These are phyloP conservation scores for Etheostoma cragini DNA, from an alignment of 2,113 vertebrate species.

Conservation along the genomic window DNA sequence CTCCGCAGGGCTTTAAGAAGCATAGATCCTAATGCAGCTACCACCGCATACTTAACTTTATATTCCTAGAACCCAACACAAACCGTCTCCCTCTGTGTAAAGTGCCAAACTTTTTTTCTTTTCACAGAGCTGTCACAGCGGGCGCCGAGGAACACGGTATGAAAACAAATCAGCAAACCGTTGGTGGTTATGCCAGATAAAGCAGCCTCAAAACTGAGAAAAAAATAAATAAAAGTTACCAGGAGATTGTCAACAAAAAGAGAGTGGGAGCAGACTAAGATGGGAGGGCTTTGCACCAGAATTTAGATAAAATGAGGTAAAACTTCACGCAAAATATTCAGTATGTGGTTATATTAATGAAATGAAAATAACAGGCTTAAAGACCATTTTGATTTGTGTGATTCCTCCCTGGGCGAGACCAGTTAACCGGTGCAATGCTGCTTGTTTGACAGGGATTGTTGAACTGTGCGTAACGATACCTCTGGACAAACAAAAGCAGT, in stretches of 20 bases:
- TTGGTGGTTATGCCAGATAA: conserved; percentile 39
- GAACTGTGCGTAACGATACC: conserved; percentile 40
- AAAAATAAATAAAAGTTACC: conserved; percentile 8
- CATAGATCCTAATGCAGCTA: conserved; percentile 26
- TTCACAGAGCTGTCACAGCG: conserved; percentile 48
- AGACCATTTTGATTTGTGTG: conserved; percentile 30
- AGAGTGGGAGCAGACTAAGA: conserved; percentile 22
- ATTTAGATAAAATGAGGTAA: conserved; percentile 18
- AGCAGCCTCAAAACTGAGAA: conserved; percentile 12
- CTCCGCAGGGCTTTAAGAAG: conserved; percentile 1
- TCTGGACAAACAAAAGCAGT: no score
- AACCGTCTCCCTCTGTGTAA: conserved; percentile 21
- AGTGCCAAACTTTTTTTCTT: conserved; percentile 28
- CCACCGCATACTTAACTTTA: conserved; percentile 30
- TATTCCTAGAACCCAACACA: conserved; percentile 42
- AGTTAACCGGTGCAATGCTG: conserved; percentile 50
- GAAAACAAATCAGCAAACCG: conserved; percentile 61
- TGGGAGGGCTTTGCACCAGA: background rate
- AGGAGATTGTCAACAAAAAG: conserved; percentile 7
- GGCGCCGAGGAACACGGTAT: conserved; percentile 43
- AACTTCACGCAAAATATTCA: background rate
- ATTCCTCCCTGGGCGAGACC: conserved; percentile 22
- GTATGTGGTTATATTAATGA: conserved; percentile 12
- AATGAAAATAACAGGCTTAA: background rate
- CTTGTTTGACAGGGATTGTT: conserved; percentile 54